Conservation (phyloP, 2,113 vertebrate species). For the Sigmodon hispidus region DNA sequence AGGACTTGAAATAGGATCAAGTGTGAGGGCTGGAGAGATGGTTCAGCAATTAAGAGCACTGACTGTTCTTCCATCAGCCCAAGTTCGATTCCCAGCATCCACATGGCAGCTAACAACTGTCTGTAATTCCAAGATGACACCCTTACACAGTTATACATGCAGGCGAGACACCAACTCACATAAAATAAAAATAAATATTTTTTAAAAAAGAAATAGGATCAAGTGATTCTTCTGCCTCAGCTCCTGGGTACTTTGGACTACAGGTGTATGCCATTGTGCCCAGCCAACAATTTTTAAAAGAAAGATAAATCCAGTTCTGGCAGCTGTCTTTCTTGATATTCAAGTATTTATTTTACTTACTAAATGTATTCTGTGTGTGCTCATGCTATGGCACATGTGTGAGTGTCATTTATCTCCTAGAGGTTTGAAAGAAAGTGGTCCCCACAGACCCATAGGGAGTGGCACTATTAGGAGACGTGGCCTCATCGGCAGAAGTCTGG, state of each 20-base stretch:
- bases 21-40: no score
- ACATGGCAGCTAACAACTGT: no score
- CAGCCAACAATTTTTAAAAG: slow-evolving; percentile 18
- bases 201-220: neutral
- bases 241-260: neutral
- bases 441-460: neutral
- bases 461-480: neutral
- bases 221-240: neutral
- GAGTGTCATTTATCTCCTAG: neutral
- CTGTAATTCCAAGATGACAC: no score
- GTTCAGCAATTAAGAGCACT: no score
- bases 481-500: neutral
- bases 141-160: no score
- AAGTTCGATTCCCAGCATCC: no score
- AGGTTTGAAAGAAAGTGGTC: neutral
- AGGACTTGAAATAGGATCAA: neutral
- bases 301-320: neutral
- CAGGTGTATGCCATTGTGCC: neutral
- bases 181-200: no score
- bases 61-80: no score
- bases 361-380: neutral
- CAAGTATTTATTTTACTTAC: neutral
- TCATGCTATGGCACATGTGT: neutral
- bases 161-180: no score
- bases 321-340: neutral